Base-by-base conservation (phyloP, 2,113 vertebrate species). In the Megaleporinus macrocephalus region DNA sequence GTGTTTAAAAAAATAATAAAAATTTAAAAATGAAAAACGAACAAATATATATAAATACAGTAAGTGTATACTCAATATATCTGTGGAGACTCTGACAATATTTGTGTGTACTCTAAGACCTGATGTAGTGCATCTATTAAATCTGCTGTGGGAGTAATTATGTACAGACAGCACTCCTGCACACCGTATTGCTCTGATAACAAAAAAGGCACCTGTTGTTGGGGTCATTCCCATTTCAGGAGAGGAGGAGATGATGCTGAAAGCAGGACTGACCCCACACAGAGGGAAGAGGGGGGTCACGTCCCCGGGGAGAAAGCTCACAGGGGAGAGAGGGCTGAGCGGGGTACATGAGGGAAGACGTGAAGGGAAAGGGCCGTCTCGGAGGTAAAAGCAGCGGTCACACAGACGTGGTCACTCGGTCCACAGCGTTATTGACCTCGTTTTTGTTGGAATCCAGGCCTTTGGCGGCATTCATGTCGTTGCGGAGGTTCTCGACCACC, bases 401-500 rank as follows among this genome's bases (percentile, higher is more conserved):
- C 93, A 99, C 98, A 22, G 97, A 98, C 81, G 98, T 99, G 93
- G 97, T 99, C 94, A 98, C 95, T 92, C 94, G 96, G 93, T 97
- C 96, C 90, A 94, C 87, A 94, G 96, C 91, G 30, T 97, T 98
- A 95, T 97, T 98, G 96, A 99, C 96, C 96, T 99, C 95, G 2
- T 99, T 99, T 95, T 99, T 99, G 95, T 99, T 99, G 93, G 98
- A 97, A 93, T 99, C 98, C 96, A 99, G 94, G 94, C 93, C 96
- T 95, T 97, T 99, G 94, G 97, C 97, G 81, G 97, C 96, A 27
- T 96, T 98, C 95, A 98, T 90, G 91, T 98, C 97, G 6, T 98
- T 99, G 88, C 97, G 96, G 84, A 99, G 92, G 91, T 95, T 99
- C 92, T 99, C 98, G 26, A 93, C 97, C 49, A 95, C 94, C 93